Evolutionary conservation across 2,888 invertebrate species (phyloP).

Genomic region (Tachina lurida): DNA sequence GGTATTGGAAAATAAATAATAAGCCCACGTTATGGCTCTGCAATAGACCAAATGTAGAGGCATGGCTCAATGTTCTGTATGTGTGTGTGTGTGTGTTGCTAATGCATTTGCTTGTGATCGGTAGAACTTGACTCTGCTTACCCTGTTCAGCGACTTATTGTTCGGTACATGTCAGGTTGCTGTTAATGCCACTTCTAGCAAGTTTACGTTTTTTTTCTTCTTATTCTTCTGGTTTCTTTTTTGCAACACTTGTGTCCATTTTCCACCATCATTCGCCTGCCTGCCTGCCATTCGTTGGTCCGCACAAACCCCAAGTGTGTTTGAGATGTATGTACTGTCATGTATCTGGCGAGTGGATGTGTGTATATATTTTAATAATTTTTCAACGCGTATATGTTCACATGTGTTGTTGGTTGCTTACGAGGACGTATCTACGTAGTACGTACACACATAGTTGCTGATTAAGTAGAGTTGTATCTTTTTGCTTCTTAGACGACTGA

Average conservation of each 20-base stretch:
- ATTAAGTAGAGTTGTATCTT: conserved; percentile 39
- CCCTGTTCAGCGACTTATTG: neutral
- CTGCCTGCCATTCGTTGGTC: conserved; percentile 47
- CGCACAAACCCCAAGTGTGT: conserved; percentile 39
- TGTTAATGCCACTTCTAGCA: conserved; percentile 34
- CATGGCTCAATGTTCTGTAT: neutral
- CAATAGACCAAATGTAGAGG: neutral
- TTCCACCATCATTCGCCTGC: conserved; percentile 23
- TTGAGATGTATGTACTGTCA: conserved; percentile 9
- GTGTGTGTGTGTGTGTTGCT: neutral
- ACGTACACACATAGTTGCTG: neutral
- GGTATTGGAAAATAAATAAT: too few species aligned
- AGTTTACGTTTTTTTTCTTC: conserved; percentile 25
- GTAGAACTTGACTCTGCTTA: neutral
- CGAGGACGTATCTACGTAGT: neutral
- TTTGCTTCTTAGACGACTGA: conserved; percentile 59
- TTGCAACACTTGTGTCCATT: conserved; percentile 53
- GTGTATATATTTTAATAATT: conserved; percentile 8
- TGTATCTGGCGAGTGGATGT: conserved; percentile 5
- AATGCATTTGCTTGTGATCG: conserved; percentile 10
- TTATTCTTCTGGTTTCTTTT: neutral
- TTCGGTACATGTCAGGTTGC: neutral
- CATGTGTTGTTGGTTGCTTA: conserved; percentile 21
- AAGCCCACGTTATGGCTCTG: neutral
- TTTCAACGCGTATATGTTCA: conserved; percentile 48